Evolutionary conservation across 2,888 invertebrate species (phyloP).

Genomic region (Steinernema scapterisci): DNA sequence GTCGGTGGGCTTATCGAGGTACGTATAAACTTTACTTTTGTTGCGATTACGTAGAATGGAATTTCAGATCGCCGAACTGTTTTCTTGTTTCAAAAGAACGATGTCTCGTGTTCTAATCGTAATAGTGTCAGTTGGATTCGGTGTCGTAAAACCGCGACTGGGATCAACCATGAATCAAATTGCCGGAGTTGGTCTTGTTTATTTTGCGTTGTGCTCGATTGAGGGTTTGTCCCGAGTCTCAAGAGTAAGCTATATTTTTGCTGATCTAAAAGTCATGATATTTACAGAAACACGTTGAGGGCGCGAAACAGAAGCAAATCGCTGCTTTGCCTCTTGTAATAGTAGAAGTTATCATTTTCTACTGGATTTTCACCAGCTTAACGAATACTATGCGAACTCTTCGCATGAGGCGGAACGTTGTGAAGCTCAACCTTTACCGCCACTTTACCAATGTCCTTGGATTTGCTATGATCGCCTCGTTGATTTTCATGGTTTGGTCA

Average conservation of each 20-base stretch:
- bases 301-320: constrained; percentile 76
- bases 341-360: constrained; percentile 80
- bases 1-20: constrained; percentile 69
- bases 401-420: constrained; percentile 83
- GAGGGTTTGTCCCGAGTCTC: constrained; percentile 83
- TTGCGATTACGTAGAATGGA: neutral
- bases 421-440: constrained; percentile 84
- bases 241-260: constrained; percentile 67
- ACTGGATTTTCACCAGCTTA: constrained; percentile 75
- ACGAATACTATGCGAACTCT: constrained; percentile 88
- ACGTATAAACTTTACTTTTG: neutral
- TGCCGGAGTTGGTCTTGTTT: constrained; percentile 81
- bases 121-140: constrained; percentile 91
- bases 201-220: constrained; percentile 82
- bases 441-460: constrained; percentile 93
- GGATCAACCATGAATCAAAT: constrained; percentile 87
- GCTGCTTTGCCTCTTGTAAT: constrained; percentile 85
- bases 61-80: constrained; percentile 78
- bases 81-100: constrained; percentile 87
- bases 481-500: constrained; percentile 90
- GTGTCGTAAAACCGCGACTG: constrained; percentile 89
- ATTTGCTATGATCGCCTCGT: constrained; percentile 83
- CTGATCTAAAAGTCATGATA: neutral
- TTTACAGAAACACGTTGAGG: constrained; percentile 68
- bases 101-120: constrained; percentile 90